Base-by-base conservation (phyloP, 2,113 vertebrate genomes). In the Notarius lentiginosus region DNA sequence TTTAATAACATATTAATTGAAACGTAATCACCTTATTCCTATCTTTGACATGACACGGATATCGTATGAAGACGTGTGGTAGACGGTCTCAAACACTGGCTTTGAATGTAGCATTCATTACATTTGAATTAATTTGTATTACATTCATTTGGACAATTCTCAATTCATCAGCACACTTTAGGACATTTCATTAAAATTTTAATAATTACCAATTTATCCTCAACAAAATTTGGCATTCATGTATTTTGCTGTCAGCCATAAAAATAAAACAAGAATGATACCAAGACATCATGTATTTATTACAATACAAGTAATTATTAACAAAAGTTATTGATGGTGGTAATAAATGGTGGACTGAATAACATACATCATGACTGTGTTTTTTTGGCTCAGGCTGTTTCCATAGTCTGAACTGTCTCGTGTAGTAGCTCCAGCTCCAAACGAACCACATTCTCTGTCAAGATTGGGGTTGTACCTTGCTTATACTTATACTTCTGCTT, bases 371-470 rank as follows among this genome's bases (percentile, higher is more conserved):
- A 87, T 27, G 10, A 72, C 7, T 17, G 3, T 18, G 12, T 34
- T 0, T 22, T 56, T 14, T 22, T 3, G 47, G 6, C 1, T 94
- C 87, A 95, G 30, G 90, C 90, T 5, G 91, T 93, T 0, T 95
- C 94, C 94, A 94, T 95, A 87, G 22, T 83, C 76, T 94, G 92
- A 87, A 95, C 90, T 0, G 24, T 89, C 87, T 95, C 94, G 5
- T 93, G 70, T 0, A 95, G 91, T 6, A 95, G 65, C 34, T 94
- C 93, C 90, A 94, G 83, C 75, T 94, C 92, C 56, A 95, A 58
- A 0, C 90, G 93, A 65, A 91, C 85, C 0, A 93, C 89, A n/a
- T 91, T 93, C 88, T 95, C 87, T 12, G 85, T 91, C 76, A 95
- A 84, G 14, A 95, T 80, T 4, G 92, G 17, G 1, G 95, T 95